phyloP scores from a whole-genome alignment of 2,888 invertebrate species.

The Chirona hameri region DNA sequence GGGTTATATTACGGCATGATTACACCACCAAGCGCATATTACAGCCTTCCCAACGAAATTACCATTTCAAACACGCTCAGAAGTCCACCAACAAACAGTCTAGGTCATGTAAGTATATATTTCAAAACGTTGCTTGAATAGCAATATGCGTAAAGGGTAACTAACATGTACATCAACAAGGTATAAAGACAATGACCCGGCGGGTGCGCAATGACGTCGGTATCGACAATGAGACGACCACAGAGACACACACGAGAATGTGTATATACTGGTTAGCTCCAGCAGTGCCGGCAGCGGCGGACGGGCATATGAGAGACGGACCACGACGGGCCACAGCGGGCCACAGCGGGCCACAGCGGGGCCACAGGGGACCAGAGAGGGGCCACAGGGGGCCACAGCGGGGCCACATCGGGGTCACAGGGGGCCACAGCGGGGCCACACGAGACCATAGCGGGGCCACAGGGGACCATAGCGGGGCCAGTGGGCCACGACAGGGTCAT shows the following conservation, averaged over 20 bases:
- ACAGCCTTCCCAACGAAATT: too few relatives aligned
- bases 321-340: not conserved
- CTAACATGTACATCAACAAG: slow-evolving; percentile 11
- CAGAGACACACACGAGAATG: not conserved
- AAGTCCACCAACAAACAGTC: not conserved
- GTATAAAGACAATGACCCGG: not conserved
- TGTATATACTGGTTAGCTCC: not conserved
- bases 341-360: too few relatives aligned
- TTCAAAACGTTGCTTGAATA: not conserved
- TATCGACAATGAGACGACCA: slow-evolving; percentile 1
- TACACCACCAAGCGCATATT: too few relatives aligned
- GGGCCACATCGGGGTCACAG: too few relatives aligned
- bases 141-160: not conserved
- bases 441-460: too few relatives aligned
- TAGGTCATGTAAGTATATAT: not conserved
- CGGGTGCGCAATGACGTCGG: not conserved
- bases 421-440: too few relatives aligned
- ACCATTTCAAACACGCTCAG: too few relatives aligned
- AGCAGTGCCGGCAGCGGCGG: not conserved
- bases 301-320: not conserved
- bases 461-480: too few relatives aligned
- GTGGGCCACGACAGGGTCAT: too few relatives aligned
- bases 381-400: too few relatives aligned
- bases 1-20: too few relatives aligned
- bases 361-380: too few relatives aligned